Conservation (phyloP, 2,113 vertebrate genomes). For the Azemiops feae region DNA sequence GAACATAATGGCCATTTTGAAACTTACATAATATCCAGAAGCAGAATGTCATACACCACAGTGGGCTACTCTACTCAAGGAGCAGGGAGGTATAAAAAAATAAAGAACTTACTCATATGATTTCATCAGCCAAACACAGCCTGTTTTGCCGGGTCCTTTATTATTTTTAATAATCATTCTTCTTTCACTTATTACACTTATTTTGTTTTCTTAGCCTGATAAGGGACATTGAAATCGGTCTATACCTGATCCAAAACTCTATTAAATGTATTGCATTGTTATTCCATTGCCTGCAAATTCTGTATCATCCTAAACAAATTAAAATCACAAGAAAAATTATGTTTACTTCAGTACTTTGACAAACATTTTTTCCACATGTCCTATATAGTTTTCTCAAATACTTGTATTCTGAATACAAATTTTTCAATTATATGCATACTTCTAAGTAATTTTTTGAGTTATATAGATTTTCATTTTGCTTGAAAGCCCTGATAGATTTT, state of each 20-base stretch:
- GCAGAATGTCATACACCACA: background rate
- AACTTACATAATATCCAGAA: background rate
- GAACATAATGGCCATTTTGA: background rate
- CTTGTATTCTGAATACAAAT: background rate
- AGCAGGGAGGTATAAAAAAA: background rate
- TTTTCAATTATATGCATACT: background rate
- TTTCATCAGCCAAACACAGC: slow-evolving; percentile 11
- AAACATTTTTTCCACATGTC: background rate
- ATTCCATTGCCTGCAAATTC: background rate
- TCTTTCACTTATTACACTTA: slow-evolving; percentile 6
- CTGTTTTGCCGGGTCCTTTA: slow-evolving; percentile 15
- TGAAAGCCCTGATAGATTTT: background rate
- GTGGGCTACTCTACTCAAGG: background rate
- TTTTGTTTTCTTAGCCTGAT: slow-evolving; percentile 7
- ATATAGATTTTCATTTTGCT: background rate
- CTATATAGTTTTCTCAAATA: background rate
- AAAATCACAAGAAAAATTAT: background rate
- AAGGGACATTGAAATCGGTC: background rate
- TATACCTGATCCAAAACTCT: background rate
- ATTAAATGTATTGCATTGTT: background rate
- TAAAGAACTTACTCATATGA: background rate
- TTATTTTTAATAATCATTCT: slow-evolving; percentile 29
- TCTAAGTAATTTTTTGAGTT: background rate
- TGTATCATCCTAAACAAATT: background rate
- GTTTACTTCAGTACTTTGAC: background rate